A percentile compares a stretch with the other conserved stretches of the same genome.
Evolutionary conservation across 1,140 invertebrate genomes (phyloP).

Genomic region (Drosophila biarmipes): DNA sequence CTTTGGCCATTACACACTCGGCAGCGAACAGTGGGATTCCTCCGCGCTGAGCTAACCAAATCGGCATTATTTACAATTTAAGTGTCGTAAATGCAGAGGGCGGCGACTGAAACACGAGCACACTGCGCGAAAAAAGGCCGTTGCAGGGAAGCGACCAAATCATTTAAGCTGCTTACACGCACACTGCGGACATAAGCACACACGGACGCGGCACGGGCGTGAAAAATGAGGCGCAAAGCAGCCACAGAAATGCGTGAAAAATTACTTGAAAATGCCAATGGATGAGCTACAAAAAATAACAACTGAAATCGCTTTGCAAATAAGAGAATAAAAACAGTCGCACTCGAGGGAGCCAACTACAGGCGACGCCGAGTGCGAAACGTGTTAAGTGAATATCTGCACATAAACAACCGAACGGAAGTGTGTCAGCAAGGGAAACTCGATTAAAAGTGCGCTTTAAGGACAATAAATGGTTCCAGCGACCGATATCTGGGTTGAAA

Average conservation of each 20-base stretch:
- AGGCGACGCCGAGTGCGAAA: slow-evolving; percentile 39
- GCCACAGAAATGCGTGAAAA: slow-evolving; percentile 81
- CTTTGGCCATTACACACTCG: slow-evolving; percentile 77
- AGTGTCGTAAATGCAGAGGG: slow-evolving; percentile 74
- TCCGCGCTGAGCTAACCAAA: slow-evolving; percentile 43
- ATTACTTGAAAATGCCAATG: slow-evolving; percentile 77
- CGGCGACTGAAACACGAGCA: slow-evolving; percentile 29
- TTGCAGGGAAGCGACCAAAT: slow-evolving; percentile 65
- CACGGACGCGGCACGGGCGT: slow-evolving; percentile 36
- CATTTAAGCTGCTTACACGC: slow-evolving; percentile 74
- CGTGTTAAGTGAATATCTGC: slow-evolving; percentile 60
- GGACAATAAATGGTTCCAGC: neutral
- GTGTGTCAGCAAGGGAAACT: slow-evolving; percentile 9
- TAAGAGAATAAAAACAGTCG: slow-evolving; percentile 1
- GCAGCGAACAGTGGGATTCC: slow-evolving; percentile 26
- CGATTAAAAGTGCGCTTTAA: neutral
- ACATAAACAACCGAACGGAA: slow-evolving; percentile 25
- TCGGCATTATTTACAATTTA: slow-evolving; percentile 80
- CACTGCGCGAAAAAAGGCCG: slow-evolving; percentile 48
- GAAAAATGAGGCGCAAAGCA: slow-evolving; percentile 81
- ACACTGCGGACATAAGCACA: slow-evolving; percentile 1
- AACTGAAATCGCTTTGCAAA: slow-evolving; percentile 36
- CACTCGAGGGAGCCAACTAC: slow-evolving; percentile 15
- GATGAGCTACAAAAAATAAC: slow-evolving; percentile 58
- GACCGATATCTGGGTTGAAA: too few species aligned